Evolutionary conservation across 1,140 invertebrate genomes (phyloP), one percentile per base, ranked within the genome.

Genomic region (Calephelis virginiensis): DNA sequence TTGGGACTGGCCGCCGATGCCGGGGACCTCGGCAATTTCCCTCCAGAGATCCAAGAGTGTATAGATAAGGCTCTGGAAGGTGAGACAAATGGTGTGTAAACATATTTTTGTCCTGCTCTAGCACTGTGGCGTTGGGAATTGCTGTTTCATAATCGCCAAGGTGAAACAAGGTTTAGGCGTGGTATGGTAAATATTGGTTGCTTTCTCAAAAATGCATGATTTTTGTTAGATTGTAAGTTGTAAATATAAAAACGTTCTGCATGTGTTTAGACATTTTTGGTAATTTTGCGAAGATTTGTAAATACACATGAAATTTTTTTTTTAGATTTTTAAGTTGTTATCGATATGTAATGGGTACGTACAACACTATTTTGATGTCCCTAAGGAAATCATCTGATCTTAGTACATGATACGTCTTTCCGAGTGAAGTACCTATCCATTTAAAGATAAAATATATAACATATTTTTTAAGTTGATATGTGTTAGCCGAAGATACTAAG

Each of bases 1-100:
- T 71, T 93, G 53, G 93, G 93, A 0, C 80, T 94, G 10, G 92
- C 93, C 0, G 92, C 93, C 3, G 95, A 96, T 69, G 93, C 94
- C 5, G 93, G 94, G 0, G 95, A 96, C 79, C 92, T 97, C 53
- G 95, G 94, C 38, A 93, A 93, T 80, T 97, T 97, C 82, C 92
- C 95, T 45, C 83, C 93, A 0, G 94, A 95, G 61, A 93, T 96
- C 69, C 94, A 96, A 78, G 92, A 93, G 43, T 93, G 94, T 62
- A 93, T 97, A 61, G 93, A 95, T 64, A 94, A 94, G 76, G 95
- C 95, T 5, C 90, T 95, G 56, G 94, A 95, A 87, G 93, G 93
- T 94, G 70, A 78, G 75, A 62, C 61, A 45, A 70, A 72, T 72
- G 75, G 75, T 75, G 66, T 70, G 77, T 69, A 71, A 65, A 61